Base-by-base conservation (phyloP, 2,113 vertebrate species). In the Megalops atlanticus region DNA sequence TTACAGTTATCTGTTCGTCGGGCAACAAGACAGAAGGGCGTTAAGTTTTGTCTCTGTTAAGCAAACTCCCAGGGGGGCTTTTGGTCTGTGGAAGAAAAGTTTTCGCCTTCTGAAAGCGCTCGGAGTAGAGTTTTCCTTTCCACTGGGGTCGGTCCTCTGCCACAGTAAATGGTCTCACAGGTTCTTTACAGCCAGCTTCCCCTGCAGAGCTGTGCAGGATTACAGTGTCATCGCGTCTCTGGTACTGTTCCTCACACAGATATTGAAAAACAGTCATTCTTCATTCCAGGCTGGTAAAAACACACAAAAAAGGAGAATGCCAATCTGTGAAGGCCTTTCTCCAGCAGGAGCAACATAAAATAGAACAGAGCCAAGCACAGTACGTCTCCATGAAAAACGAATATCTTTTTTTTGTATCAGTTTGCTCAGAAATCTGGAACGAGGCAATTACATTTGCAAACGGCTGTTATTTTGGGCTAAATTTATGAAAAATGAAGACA, bases 401-500 rank as follows among this genome's bases (percentile, higher is more conserved):
- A n/a, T n/a, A n/a, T n/a, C n/a, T 31, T 21, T 21, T 54, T 54
- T 16, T 64, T 31, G 31, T 31, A 31, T 64, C 31, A n/a, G 58
- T 64, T 64, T 64, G 89, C 88, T 88, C 85, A 84, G 39, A 75
- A 85, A 87, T 77, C 74, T 79, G 78, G 24, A 87, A 84, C 91
- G 92, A 90, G 90, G 91, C 83, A 64, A 87, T 91, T 89, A 89
- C 88, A 89, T 89, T 88, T 89, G 86, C 85, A 85, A 90, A 84
- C 91, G 91, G 92, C 87, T 92, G 90, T 90, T 91, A 86, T 91
- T 91, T 89, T 89, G 85, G 58, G 71, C 84, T 21, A 89, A 84
- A 72, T 77, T 82, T 83, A 92, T 91, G 91, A 92, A 91, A 91
- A 92, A 92, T 92, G 90, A 87, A 91, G 88, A 88, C 81, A 83